Percentiles rank a stretch among this genome's conserved stretches.
Conservation (phyloP, 2,797 vertebrate genomes). For the Alectoris magna region DNA sequence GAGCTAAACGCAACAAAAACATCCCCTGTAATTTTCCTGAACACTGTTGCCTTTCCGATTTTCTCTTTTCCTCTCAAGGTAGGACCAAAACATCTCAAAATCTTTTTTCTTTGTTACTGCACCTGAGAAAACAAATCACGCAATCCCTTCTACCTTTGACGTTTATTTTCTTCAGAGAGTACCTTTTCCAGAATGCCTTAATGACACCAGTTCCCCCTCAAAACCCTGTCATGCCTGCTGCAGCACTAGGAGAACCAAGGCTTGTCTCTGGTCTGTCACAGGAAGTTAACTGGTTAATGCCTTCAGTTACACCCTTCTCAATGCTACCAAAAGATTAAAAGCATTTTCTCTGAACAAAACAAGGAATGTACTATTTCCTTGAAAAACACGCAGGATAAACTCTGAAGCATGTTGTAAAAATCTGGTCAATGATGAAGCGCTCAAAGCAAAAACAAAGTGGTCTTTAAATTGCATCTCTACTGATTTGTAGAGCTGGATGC, state of each 20-base stretch:
- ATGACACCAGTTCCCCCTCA: neutral
- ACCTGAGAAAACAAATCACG: neutral
- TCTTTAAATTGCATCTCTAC: neutral
- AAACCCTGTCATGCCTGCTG: neutral
- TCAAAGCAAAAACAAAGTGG: neutral
- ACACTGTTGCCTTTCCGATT: neutral
- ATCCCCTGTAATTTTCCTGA: neutral
- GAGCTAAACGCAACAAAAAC: neutral
- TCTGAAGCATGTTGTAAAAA: neutral
- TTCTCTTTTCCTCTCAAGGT: neutral
- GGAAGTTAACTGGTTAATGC: neutral
- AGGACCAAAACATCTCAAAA: neutral
- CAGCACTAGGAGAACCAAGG: neutral
- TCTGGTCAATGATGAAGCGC: rapidly evolving
- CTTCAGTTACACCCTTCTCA: neutral
- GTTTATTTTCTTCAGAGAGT: neutral
- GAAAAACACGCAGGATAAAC: neutral
- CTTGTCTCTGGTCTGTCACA: neutral
- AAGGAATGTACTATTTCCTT: neutral
- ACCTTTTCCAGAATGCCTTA: neutral
- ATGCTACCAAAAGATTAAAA: neutral
- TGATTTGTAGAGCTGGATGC: neutral
- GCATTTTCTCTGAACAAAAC: neutral
- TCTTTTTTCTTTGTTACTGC: neutral
- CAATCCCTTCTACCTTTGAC: neutral